Conservation (phyloP, 92 coral and sea anemone species). For the Umimayanthus chanpuru region DNA sequence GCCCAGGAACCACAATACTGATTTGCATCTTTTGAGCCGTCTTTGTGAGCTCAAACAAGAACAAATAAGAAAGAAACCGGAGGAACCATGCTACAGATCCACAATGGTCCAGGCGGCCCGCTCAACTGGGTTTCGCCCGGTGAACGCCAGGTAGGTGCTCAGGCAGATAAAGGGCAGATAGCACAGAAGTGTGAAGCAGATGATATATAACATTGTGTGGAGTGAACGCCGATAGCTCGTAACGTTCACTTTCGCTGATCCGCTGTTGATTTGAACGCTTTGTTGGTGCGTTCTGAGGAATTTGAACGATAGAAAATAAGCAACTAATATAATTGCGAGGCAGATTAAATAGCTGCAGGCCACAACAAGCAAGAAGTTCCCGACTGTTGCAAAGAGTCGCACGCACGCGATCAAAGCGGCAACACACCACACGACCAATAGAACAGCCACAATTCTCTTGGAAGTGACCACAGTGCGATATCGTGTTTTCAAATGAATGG, state of each 20-base stretch:
- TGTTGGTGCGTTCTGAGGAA: not conserved
- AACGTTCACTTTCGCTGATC: not conserved
- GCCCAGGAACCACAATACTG: no score
- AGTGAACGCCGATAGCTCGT: not conserved
- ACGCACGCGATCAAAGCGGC: not conserved
- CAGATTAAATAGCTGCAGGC: not conserved
- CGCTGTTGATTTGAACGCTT: not conserved
- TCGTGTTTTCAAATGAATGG: not conserved
- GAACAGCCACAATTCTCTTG: not conserved
- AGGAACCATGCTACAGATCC: no score
- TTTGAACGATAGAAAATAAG: not conserved
- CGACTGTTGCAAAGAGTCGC: slow-evolving; percentile 20
- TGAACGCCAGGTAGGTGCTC: not conserved
- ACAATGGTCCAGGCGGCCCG: no score
- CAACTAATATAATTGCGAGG: not conserved
- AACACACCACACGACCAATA: not conserved
- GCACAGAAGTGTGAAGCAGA: not conserved
- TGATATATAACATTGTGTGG: not conserved
- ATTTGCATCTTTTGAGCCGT: no score
- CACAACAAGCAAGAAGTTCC: not conserved
- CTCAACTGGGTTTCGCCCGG: not conserved
- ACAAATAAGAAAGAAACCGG: no score
- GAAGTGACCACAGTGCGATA: slow-evolving; percentile 2
- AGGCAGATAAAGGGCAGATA: not conserved
- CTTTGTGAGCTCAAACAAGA: no score